phyloP scores from a whole-genome alignment of 2,888 invertebrate genomes.

The Hermaeophaga mercurialis region DNA sequence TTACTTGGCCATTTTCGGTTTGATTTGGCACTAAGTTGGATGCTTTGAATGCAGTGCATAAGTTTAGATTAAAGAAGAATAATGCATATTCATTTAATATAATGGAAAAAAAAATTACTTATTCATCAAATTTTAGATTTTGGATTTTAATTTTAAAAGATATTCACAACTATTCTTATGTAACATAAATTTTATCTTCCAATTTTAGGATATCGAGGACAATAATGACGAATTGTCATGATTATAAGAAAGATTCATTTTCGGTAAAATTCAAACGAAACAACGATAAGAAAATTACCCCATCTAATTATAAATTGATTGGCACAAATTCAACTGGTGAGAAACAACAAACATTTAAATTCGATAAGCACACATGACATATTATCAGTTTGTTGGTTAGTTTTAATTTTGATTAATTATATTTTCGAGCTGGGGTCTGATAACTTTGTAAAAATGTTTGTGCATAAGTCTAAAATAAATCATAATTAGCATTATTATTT shows the following conservation, averaged over 20 bases:
- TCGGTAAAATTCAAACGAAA: constrained; percentile 37
- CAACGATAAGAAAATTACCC: constrained; percentile 36
- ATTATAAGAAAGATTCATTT: too few species aligned
- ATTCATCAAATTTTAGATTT: too few species aligned
- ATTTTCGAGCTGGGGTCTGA: constrained; percentile 34
- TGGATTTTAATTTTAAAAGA: too few species aligned
- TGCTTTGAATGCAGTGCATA: not conserved
- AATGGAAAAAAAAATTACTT: too few species aligned
- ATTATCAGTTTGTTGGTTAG: constrained; percentile 42
- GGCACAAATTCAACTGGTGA: constrained; percentile 43
- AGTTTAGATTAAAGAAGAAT: too few species aligned
- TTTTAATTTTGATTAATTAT: constrained; percentile 45
- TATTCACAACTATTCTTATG: too few species aligned
- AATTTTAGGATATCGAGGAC: too few species aligned
- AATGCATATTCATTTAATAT: too few species aligned
- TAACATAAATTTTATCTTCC: too few species aligned
- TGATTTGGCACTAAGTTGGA: constrained; percentile 1
- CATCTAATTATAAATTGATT: constrained; percentile 44
- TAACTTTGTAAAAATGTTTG: constrained; percentile 32
- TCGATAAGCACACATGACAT: constrained; percentile 41
- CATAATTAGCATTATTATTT: constrained; percentile 33
- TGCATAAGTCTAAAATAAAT: constrained; percentile 30
- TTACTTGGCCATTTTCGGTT: constrained; percentile 21
- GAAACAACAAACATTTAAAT: constrained; percentile 43
- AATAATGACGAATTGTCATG: too few species aligned